Percentiles rank a stretch among this genome's conserved stretches.
These are phyloP conservation scores for Pithecia hirsuta DNA, from an alignment of 2,797 vertebrate genomes.

Conservation along the genomic window DNA sequence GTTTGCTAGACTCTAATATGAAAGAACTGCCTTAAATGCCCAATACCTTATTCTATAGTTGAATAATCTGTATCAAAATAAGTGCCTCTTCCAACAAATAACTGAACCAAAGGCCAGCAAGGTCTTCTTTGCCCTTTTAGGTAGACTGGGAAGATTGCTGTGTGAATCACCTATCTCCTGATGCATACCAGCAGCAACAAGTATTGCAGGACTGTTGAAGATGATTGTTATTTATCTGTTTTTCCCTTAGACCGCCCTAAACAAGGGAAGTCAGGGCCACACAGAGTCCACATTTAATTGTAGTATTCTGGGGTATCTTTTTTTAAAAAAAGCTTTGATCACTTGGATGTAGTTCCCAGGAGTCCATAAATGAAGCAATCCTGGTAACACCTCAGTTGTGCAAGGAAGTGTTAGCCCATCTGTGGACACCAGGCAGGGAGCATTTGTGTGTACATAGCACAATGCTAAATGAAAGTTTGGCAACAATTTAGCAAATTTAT, in stretches of 20 bases:
- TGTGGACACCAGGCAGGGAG: neutral
- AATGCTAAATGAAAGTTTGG: neutral
- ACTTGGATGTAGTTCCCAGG: neutral
- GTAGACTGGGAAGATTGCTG: conserved; percentile 41
- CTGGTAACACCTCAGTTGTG: neutral
- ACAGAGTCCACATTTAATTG: neutral
- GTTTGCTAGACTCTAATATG: conserved; percentile 25
- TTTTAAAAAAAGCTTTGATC: neutral
- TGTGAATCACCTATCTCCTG: neutral
- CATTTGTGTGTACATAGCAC: neutral
- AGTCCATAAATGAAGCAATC: neutral
- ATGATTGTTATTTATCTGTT: conserved; percentile 38
- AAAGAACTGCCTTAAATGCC: neutral
- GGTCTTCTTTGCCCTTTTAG: neutral
- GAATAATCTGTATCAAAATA: neutral
- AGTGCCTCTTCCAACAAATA: neutral
- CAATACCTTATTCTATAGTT: neutral
- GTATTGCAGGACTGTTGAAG: conserved; percentile 3
- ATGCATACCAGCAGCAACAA: neutral
- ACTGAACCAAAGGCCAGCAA: neutral
- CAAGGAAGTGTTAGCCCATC: neutral
- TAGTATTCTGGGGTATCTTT: neutral
- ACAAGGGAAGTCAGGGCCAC: neutral
- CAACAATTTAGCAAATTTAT: neutral
- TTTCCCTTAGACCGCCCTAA: neutral